Evolutionary conservation across 2,797 vertebrate genomes (phyloP), one percentile per base, ranked within the genome.

Genomic region (Tamandua tetradactyla): DNA sequence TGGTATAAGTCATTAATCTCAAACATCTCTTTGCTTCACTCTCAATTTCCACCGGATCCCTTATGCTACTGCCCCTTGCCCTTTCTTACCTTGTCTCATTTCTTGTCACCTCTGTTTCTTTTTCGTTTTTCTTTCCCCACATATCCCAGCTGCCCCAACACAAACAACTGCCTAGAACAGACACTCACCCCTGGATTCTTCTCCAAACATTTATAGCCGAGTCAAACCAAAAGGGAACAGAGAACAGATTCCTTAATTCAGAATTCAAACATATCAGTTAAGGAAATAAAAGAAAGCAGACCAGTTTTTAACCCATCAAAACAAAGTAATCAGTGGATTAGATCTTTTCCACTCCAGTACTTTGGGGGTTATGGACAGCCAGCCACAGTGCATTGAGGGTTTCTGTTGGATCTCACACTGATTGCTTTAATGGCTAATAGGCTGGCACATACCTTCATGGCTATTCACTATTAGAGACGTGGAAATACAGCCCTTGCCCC

Each of bases 211-310:
- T 49, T 68, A 83, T 5, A 88, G 69, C 69, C 25, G 62, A 35
- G 37, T 93, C 69, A 87, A 83, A 94, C 40, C 37, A 47, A 82
- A 91, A 87, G 78, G 32, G 15, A 81, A 69, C 55, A 79, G 91
- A 89, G 27, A 87, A 37, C 49, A 59, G 72, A 93, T 86, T 86
- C 78, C 66, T 86, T 88, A 86, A 86, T 76, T 93, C 74, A 35
- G 7, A 69, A 66, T 81, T 62, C 64, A 71, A 64, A 88, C 40
- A 82, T 55, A 55, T 89, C 78, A 79, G 52, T 89, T 84, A 92
- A 66, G 68, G 72, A 90, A 94, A 89, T 47, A n/a, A 78, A 91
- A 82, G 40, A 62, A 91, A 86, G 17, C 40, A 66, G 69, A 57
- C 30, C 0, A 12, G 12, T 87, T 71, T 92, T 92, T 90, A 91